A percentile compares a stretch with the other conserved stretches of the same genome.
phyloP scores from a whole-genome alignment of 2,888 invertebrate species.

The Catonia carolina region DNA sequence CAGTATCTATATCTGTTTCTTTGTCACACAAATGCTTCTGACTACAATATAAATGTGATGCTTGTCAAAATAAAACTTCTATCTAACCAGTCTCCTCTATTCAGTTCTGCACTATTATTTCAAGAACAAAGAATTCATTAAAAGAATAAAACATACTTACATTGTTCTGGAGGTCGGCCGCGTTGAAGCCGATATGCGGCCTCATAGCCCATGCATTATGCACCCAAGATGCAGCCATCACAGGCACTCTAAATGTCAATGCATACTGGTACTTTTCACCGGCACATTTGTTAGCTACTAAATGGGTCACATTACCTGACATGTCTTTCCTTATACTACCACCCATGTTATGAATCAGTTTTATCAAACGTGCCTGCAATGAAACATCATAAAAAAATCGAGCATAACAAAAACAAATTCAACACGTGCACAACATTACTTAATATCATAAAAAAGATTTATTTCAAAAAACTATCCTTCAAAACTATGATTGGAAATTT shows the following conservation, averaged over 20 bases:
- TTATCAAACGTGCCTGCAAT: constrained; percentile 73
- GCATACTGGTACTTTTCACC: constrained; percentile 95
- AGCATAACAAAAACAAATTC: too few relatives aligned
- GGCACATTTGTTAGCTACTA: constrained; percentile 81
- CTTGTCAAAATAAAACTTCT: too few relatives aligned
- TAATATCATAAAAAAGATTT: too few relatives aligned
- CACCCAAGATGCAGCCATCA: constrained; percentile 85
- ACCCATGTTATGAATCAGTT: constrained; percentile 92
- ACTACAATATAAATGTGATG: too few relatives aligned
- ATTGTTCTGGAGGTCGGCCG: constrained; percentile 61
- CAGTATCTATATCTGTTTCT: too few relatives aligned
- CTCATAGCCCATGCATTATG: constrained; percentile 78
- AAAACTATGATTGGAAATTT: too few relatives aligned
- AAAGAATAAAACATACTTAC: constrained; percentile 47
- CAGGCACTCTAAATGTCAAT: constrained; percentile 79
- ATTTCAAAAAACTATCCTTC: too few relatives aligned
- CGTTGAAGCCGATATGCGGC: constrained; percentile 60
- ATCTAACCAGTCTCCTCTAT: too few relatives aligned
- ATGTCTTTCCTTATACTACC: constrained; percentile 91
- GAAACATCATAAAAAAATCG: constrained; percentile 14
- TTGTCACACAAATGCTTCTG: too few relatives aligned
- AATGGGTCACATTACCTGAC: constrained; percentile 81
- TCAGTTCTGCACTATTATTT: too few relatives aligned
- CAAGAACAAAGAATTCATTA: too few relatives aligned
- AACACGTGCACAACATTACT: too few relatives aligned